Conservation (phyloP, 2,888 invertebrate genomes). For the Pachycephus smyrnensis region DNA sequence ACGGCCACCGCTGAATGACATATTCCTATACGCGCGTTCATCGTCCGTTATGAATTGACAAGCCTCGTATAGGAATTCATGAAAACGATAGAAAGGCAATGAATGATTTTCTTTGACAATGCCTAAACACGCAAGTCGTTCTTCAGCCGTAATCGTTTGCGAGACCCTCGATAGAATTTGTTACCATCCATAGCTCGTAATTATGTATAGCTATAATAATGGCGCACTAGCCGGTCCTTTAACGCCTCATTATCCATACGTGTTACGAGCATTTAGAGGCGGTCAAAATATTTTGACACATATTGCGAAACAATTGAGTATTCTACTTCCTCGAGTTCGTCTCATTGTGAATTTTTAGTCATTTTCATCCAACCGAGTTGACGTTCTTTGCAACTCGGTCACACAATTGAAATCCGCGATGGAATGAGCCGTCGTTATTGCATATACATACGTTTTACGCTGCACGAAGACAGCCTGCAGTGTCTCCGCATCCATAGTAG, state of each 20-base stretch:
- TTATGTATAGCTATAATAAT: background rate
- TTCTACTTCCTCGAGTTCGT: background rate
- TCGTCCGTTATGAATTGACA: background rate
- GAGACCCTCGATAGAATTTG: background rate
- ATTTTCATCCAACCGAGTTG: background rate
- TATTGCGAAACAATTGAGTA: background rate
- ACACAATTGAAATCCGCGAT: too few relatives aligned
- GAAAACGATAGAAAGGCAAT: background rate
- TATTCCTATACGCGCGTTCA: background rate
- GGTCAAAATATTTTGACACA: background rate
- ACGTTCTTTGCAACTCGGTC: too few relatives aligned
- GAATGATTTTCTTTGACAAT: background rate
- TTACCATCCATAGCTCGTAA: background rate
- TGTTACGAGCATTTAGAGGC: background rate
- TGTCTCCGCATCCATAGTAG: slow-evolving; percentile 23
- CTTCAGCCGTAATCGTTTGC: background rate
- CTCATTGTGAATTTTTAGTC: background rate
- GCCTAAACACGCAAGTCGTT: background rate
- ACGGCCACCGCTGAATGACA: background rate
- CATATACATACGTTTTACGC: too few relatives aligned
- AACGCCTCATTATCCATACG: background rate
- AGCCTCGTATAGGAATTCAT: background rate
- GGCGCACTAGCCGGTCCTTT: background rate
- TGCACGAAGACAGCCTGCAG: too few relatives aligned
- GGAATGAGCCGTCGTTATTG: too few relatives aligned